These are phyloP conservation scores for Actinemys pallida DNA, from an alignment of 2,113 vertebrate species.

Conservation along the genomic window DNA sequence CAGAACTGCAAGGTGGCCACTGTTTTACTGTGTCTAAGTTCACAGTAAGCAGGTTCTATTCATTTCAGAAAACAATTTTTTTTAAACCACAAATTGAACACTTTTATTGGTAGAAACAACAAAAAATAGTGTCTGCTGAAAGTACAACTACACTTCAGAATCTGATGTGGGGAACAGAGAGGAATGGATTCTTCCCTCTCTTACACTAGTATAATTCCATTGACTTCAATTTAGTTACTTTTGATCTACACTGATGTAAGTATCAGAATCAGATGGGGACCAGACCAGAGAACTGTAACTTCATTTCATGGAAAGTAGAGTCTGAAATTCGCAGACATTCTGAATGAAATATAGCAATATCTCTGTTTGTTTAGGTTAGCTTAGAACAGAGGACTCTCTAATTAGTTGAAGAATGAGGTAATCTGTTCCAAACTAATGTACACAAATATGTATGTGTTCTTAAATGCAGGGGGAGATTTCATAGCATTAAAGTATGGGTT, in stretches of 20 bases:
- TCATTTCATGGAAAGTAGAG: not conserved
- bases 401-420: slow-evolving; percentile 7
- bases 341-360: not conserved
- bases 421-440: not conserved
- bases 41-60: not conserved
- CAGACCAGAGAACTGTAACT: not conserved
- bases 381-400: not conserved
- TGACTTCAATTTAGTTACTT: not conserved
- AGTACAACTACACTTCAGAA: not conserved
- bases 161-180: accelerated
- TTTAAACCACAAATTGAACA: slow-evolving; percentile 7
- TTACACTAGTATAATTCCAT: not conserved
- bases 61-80: not conserved
- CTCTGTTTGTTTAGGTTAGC: not conserved
- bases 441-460: not conserved
- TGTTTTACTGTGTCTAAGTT: not conserved
- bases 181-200: not conserved
- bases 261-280: not conserved
- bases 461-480: not conserved
- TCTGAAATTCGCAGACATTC: not conserved
- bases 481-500: accelerated
- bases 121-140: slow-evolving; percentile 26
- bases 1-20: not conserved
- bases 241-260: not conserved
- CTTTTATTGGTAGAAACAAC: slow-evolving; percentile 23